phyloP scores from a whole-genome alignment of 2,888 invertebrate species.

The Zygothrica quintamaculata region DNA sequence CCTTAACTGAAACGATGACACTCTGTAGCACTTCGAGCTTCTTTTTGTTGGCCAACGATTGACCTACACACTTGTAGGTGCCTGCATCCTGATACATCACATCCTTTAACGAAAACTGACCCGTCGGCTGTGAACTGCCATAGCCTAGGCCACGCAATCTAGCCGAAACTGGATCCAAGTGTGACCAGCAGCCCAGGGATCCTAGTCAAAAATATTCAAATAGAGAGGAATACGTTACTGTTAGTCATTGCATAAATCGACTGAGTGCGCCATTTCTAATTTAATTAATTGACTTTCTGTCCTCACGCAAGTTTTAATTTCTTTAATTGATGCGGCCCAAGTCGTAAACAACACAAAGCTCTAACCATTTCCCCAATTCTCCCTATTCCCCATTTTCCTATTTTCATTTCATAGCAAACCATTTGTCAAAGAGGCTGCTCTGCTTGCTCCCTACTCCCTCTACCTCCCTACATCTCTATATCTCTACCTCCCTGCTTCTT shows the following conservation, averaged over 20 bases:
- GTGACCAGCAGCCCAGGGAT: conserved; percentile 88
- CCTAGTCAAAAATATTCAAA: conserved; percentile 80
- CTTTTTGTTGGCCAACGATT: conserved; percentile 84
- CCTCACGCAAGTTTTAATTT: conserved; percentile 78
- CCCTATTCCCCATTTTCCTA: background rate
- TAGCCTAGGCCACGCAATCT: conserved; percentile 86
- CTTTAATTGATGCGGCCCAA: conserved; percentile 78
- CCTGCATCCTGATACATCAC: conserved; percentile 92
- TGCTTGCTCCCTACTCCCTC: conserved; percentile 4
- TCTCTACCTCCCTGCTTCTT: background rate
- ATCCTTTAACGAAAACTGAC: conserved; percentile 88
- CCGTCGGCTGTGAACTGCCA: conserved; percentile 86
- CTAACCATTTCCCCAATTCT: conserved; percentile 21
- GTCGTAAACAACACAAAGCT: conserved; percentile 47
- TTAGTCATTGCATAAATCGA: conserved; percentile 53
- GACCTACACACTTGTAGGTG: conserved; percentile 89
- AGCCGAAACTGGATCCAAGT: conserved; percentile 86
- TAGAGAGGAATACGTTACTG: conserved; percentile 31
- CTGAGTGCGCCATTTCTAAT: conserved; percentile 60
- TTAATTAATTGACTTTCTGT: conserved; percentile 79
- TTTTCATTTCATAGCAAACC: conserved; percentile 4
- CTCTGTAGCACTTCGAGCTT: conserved; percentile 86
- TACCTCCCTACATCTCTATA: too few species aligned
- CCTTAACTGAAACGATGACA: conserved; percentile 86
- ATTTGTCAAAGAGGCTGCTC: conserved; percentile 38